Evolutionary conservation across 2,797 vertebrate genomes (phyloP).

Genomic region (Paramormyrops hopkinsi): DNA sequence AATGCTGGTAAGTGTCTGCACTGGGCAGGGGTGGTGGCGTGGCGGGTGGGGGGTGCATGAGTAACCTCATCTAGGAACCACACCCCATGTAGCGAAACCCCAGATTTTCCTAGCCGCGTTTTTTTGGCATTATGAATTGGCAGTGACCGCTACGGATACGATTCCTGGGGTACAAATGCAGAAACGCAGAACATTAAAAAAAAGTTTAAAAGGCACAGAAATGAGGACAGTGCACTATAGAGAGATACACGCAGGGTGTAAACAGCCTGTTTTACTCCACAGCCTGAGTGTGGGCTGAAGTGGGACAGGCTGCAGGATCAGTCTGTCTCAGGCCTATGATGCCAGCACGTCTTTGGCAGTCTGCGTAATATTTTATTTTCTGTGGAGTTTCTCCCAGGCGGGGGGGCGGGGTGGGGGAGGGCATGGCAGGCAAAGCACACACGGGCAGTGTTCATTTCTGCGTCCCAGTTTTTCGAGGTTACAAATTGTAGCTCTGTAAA

Average conservation of each 20-base stretch:
- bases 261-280: neutral
- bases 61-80: neutral
- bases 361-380: neutral
- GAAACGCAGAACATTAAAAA: neutral
- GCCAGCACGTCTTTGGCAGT: slow-evolving; percentile 5
- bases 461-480: slow-evolving; percentile 39
- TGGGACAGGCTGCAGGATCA: neutral
- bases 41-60: neutral
- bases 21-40: neutral
- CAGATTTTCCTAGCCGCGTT: neutral
- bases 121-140: neutral
- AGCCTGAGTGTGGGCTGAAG: slow-evolving; percentile 2
- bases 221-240: neutral
- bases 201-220: neutral
- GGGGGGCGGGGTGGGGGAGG: neutral
- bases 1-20: neutral
- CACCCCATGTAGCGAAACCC: neutral
- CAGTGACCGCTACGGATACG: neutral
- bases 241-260: neutral
- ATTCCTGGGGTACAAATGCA: neutral
- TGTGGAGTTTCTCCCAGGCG: neutral
- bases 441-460: neutral
- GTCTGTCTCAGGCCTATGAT: neutral
- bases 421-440: neutral
- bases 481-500: slow-evolving; percentile 33